Percentiles rank a stretch among this genome's conserved stretches.
Evolutionary conservation across 2,888 invertebrate species (phyloP).

Genomic region (Choreutis nemorana): DNA sequence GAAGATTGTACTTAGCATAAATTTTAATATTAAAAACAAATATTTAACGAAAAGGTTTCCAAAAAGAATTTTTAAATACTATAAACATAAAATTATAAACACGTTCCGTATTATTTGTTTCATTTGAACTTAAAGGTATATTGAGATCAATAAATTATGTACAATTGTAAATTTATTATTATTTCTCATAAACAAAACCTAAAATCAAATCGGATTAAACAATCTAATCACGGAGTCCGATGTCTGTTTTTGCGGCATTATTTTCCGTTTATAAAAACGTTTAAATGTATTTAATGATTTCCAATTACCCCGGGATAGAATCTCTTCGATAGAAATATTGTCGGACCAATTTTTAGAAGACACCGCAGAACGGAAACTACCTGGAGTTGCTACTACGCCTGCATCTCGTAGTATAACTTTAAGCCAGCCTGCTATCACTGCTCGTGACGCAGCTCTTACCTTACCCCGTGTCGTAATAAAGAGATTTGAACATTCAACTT

Average conservation of each 20-base stretch:
- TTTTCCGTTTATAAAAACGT: conserved; percentile 1
- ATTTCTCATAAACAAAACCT: not conserved
- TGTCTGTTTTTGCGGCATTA: not conserved
- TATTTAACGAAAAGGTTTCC: no score
- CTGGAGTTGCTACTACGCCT: conserved; percentile 3
- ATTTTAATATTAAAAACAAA: no score
- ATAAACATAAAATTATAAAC: no score
- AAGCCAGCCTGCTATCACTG: conserved; percentile 3
- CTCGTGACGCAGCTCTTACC: conserved; percentile 1
- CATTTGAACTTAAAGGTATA: no score
- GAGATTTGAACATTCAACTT: not conserved
- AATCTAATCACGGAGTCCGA: not conserved
- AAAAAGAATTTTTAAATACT: no score
- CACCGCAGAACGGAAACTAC: conserved; percentile 3
- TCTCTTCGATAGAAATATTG: conserved; percentile 4
- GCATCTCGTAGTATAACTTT: not conserved
- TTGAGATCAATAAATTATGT: not conserved
- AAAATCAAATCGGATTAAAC: not conserved
- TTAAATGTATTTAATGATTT: not conserved
- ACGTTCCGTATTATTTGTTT: no score
- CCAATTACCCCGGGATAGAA: conserved; percentile 8
- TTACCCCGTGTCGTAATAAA: conserved; percentile 1
- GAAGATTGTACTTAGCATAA: no score
- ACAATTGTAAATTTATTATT: not conserved
- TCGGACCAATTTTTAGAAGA: conserved; percentile 1